Evolutionary conservation across 2,797 vertebrate genomes (phyloP).

Genomic region (Helarctos malayanus): DNA sequence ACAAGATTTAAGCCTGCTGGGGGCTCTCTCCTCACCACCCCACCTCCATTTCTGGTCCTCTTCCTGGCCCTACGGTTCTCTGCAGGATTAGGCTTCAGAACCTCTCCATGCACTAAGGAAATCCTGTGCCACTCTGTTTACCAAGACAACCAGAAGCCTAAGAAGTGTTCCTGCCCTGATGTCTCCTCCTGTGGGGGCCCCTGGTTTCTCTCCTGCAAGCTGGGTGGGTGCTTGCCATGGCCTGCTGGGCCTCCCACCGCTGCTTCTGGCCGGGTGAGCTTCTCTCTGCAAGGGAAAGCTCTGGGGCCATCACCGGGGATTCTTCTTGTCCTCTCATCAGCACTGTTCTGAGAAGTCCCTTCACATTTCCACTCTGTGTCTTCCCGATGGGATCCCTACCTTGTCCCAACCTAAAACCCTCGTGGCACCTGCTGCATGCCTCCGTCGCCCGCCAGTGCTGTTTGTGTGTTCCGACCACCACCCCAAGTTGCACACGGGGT

Average conservation of each 20-base stretch:
- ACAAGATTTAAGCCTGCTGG: not conserved
- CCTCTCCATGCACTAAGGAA: not conserved
- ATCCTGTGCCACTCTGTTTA: not conserved
- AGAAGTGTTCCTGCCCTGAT: not conserved
- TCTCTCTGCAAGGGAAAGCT: not conserved
- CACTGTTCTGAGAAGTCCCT: not conserved
- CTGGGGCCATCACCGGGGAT: not conserved
- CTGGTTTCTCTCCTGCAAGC: not conserved
- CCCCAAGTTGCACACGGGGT: rapidly evolving
- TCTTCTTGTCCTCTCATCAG: not conserved
- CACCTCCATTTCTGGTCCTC: not conserved
- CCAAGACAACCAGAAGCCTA: not conserved
- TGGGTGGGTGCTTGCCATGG: rapidly evolving
- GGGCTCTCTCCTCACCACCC: not conserved
- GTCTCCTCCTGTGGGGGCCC: too few species aligned
- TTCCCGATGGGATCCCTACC: not conserved
- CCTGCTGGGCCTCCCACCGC: too few species aligned
- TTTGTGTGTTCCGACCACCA: rapidly evolving
- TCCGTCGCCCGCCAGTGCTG: rapidly evolving
- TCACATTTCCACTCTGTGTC: not conserved
- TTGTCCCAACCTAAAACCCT: not conserved
- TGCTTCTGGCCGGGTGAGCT: rapidly evolving
- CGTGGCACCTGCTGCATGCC: rapidly evolving
- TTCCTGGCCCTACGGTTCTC: not conserved
- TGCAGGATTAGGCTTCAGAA: not conserved